Conservation (phyloP, 2,113 vertebrate species). For the Hydrolagus affinis region DNA sequence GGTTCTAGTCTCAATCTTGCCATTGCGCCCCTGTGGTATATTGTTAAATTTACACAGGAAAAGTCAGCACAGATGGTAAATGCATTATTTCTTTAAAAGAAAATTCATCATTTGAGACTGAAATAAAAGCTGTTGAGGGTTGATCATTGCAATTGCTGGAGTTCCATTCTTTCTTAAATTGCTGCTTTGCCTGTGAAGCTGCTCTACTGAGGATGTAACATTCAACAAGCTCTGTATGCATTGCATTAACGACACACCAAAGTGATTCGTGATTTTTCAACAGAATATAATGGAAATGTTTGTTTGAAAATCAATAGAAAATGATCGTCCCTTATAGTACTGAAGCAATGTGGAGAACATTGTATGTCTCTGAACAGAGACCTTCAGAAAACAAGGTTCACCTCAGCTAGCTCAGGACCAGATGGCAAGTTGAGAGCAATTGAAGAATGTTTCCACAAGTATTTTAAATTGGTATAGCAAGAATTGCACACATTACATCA, state of each 20-base stretch:
- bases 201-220: background rate
- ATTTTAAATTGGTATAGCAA: background rate
- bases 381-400: background rate
- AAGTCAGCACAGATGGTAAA: slow-evolving; percentile 59
- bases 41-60: slow-evolving; percentile 44
- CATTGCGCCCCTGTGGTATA: slow-evolving; percentile 46
- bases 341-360: background rate
- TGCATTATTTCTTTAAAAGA: slow-evolving; percentile 57
- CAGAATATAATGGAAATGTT: background rate
- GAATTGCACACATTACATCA: background rate
- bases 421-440: slow-evolving; percentile 7
- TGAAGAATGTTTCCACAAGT: slow-evolving; percentile 8
- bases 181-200: background rate
- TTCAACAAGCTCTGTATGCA: background rate
- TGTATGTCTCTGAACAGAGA: background rate
- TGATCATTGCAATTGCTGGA: background rate
- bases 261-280: background rate
- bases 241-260: background rate
- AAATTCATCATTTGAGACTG: slow-evolving; percentile 43
- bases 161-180: background rate
- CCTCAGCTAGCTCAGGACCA: background rate
- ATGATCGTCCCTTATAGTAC: background rate
- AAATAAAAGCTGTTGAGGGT: slow-evolving; percentile 31
- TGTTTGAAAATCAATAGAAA: background rate
- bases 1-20: slow-evolving; percentile 42